phyloP scores from a whole-genome alignment of 1,140 invertebrate species.

The Goniozus legneri region DNA sequence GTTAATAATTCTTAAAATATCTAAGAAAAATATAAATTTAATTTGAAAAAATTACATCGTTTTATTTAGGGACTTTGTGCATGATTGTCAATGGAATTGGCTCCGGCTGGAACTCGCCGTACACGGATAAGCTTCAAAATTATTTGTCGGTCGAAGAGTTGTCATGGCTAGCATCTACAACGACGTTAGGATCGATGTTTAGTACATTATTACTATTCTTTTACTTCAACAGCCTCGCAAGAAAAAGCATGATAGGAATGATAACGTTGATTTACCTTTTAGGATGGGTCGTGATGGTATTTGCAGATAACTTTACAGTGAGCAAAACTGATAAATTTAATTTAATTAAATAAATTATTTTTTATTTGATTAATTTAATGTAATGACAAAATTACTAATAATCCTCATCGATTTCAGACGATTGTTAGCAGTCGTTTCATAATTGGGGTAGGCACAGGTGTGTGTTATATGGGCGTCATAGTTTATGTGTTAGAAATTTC shows the following conservation, averaged over 20 bases:
- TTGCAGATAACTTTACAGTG: too few species aligned
- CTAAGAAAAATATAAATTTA: too few species aligned
- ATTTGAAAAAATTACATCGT: background rate
- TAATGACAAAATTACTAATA: background rate
- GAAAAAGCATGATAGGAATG: constrained; percentile 62
- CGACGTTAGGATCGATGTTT: constrained; percentile 1
- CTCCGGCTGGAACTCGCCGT: constrained; percentile 24
- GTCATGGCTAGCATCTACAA: constrained; percentile 19
- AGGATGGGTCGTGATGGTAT: constrained; percentile 62
- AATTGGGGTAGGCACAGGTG: constrained; percentile 62
- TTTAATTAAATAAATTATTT: background rate
- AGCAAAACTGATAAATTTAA: background rate
- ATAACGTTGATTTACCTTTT: constrained; percentile 58
- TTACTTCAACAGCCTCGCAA: constrained; percentile 51
- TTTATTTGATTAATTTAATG: background rate
- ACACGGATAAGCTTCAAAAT: too few species aligned
- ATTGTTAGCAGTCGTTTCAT: constrained; percentile 36
- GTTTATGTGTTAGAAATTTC: constrained; percentile 65
- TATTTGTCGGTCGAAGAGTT: too few species aligned
- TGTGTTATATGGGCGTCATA: constrained; percentile 59
- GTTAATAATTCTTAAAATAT: too few species aligned
- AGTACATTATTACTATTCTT: constrained; percentile 3
- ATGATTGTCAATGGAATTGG: constrained; percentile 12
- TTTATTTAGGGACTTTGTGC: constrained; percentile 14
- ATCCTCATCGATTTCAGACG: constrained; percentile 7